Conservation (phyloP, 2,888 invertebrate genomes). For the Caenorhabditis sp. region DNA sequence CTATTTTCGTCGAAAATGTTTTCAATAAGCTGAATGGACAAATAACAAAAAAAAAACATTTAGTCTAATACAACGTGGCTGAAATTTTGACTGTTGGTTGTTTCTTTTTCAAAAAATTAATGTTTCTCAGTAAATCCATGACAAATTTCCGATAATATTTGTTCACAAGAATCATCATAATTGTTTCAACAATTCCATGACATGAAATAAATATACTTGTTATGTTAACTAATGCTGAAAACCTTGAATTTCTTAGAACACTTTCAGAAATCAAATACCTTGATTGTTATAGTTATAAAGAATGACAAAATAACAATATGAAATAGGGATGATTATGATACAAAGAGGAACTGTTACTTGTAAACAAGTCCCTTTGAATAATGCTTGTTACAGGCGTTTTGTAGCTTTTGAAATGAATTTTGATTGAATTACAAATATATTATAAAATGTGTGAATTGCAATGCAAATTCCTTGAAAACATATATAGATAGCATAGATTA, state of each 20-base stretch:
- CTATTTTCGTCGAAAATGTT: no score
- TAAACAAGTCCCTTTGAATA: conserved; percentile 5
- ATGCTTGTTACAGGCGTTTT: not conserved
- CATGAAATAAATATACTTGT: conserved; percentile 7
- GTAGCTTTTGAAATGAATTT: conserved; percentile 5
- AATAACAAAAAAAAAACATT: no score
- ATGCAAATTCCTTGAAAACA: conserved; percentile 2
- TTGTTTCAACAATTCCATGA: conserved; percentile 6
- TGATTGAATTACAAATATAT: conserved; percentile 8
- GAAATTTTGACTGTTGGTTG: no score
- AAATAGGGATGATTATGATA: conserved; percentile 1
- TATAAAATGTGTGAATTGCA: conserved; percentile 7
- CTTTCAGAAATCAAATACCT: not conserved
- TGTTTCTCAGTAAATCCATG: not conserved
- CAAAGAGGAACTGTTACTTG: conserved; percentile 8
- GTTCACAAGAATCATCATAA: conserved; percentile 9
- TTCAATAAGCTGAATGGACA: no score
- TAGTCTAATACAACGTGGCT: no score
- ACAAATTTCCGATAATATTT: not conserved
- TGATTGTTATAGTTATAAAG: conserved; percentile 13
- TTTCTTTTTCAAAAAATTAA: not conserved
- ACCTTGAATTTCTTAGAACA: not conserved
- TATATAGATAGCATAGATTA: not conserved
- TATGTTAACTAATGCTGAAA: conserved; percentile 4
- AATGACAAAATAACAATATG: conserved; percentile 10